A percentile compares a stretch with the other conserved stretches of the same genome.
Evolutionary conservation across 2,888 invertebrate genomes (phyloP).

Genomic region (Tetragonisca angustula): DNA sequence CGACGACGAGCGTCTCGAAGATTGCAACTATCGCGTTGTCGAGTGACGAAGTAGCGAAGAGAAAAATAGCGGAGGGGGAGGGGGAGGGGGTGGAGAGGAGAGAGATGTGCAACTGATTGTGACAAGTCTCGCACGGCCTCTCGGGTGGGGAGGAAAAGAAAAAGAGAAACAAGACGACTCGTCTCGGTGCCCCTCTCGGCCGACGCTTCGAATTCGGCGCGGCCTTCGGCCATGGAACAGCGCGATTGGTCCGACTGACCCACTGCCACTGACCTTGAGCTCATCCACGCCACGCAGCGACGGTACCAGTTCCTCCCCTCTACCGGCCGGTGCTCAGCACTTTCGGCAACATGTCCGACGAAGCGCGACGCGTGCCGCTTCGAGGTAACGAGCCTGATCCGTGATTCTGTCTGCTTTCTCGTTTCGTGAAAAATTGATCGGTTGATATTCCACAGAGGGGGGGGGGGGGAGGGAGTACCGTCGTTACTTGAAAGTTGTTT

Average conservation of each 20-base stretch:
- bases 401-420: neutral
- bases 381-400: slow-evolving; percentile 22
- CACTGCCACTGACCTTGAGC: slow-evolving; percentile 77
- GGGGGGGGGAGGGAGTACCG: too few species aligned
- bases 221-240: slow-evolving; percentile 47
- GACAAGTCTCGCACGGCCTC: neutral
- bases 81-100: too few species aligned
- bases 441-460: neutral
- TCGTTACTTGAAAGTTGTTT: too few species aligned
- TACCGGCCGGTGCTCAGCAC: neutral
- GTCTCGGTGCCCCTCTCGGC: slow-evolving; percentile 25
- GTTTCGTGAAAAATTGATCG: neutral
- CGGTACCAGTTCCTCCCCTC: slow-evolving; percentile 21
- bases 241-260: slow-evolving; percentile 75
- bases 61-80: neutral
- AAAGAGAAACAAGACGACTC: slow-evolving; percentile 16
- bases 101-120: too few species aligned
- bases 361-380: slow-evolving; percentile 8
- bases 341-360: slow-evolving; percentile 58
- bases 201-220: slow-evolving; percentile 61
- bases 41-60: neutral
- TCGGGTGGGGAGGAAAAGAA: neutral
- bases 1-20: neutral
- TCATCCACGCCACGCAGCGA: slow-evolving; percentile 46
- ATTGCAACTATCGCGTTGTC: neutral